These are phyloP conservation scores for Hydroisotoma schaefferi DNA, from an alignment of 2,888 invertebrate species.

Conservation along the genomic window DNA sequence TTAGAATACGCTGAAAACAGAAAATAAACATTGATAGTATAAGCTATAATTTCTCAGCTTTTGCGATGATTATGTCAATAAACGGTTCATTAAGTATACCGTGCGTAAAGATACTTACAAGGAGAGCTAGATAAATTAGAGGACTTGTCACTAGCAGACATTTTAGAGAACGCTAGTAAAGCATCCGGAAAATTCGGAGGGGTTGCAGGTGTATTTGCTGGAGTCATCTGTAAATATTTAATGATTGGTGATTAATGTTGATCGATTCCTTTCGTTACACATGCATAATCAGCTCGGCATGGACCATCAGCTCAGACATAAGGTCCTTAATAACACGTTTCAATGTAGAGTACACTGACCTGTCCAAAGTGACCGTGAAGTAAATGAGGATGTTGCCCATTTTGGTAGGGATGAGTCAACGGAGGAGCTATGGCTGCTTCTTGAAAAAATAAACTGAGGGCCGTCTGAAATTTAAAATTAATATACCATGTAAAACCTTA, in stretches of 20 bases:
- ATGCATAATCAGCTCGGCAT: no score
- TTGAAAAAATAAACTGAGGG: slow-evolving; percentile 92
- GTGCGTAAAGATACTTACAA: slow-evolving; percentile 7
- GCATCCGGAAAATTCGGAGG: slow-evolving; percentile 93
- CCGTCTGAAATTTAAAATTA: slow-evolving; percentile 65
- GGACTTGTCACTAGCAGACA: slow-evolving; percentile 65
- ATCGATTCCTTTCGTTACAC: no score
- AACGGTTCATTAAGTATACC: not conserved
- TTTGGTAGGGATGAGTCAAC: slow-evolving; percentile 56
- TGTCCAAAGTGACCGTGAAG: slow-evolving; percentile 76
- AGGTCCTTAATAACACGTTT: no score
- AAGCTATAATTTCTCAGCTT: no score
- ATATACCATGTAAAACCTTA: no score
- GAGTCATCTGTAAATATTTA: slow-evolving; percentile 63
- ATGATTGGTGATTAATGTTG: no score
- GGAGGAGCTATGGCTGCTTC: slow-evolving; percentile 66
- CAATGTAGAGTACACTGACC: no score
- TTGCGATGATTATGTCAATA: no score
- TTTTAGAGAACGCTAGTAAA: slow-evolving; percentile 78
- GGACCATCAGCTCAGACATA: no score
- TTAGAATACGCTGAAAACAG: not conserved
- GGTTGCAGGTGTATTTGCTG: slow-evolving; percentile 90
- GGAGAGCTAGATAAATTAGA: slow-evolving; percentile 23
- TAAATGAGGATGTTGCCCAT: slow-evolving; percentile 63
- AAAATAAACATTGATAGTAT: no score